Evolutionary conservation across 2,888 invertebrate genomes (phyloP), one percentile per base, ranked within the genome.

Genomic region (Cerastoderma edule): DNA sequence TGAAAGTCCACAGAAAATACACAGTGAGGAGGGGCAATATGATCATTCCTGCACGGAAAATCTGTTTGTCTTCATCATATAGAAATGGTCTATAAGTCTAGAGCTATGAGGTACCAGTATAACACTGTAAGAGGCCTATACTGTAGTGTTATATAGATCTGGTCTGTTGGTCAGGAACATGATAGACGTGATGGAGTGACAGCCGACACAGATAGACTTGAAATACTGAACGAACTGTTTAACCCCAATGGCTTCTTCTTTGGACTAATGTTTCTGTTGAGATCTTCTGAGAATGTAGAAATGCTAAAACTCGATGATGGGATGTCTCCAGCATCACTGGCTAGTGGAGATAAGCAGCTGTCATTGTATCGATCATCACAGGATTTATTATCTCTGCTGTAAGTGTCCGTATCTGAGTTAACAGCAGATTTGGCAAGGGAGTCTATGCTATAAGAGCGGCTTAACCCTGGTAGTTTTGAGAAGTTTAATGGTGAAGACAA

Each of bases 141-240:
- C n/a, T n/a, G n/a, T n/a, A n/a, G n/a, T n/a, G n/a, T n/a, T n/a
- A n/a, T n/a, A n/a, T n/a, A n/a, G n/a, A n/a, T n/a, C n/a, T n/a
- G n/a, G n/a, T n/a, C n/a, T n/a, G n/a, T 16, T 60, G 60, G 60
- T 79, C 69, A 79, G 19, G 72, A 67, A 63, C 79, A 79, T 19
- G 78, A 78, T 27, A 81, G 71, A 33, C 75, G 67, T n/a, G 81
- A 78, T 24, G 82, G 82, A 22, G 78, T 82, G 65, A 79, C 82
- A 28, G 82, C 76, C 1, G 82, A 82, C 27, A 82, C 82, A n/a
- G 82, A 79, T 32, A 82, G 57, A 22, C 70, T 75, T 8, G 82
- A 82, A 54, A 82, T 82, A 75, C 82, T 82, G 65, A 79, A 82
- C n/a, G 69, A 77, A 46, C 53, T 72, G 54, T 69, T 80, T 46